A percentile compares a stretch with the other conserved stretches of the same genome.
phyloP scores from a whole-genome alignment of 2,888 invertebrate genomes.

The Ferdinandea cuprea region DNA sequence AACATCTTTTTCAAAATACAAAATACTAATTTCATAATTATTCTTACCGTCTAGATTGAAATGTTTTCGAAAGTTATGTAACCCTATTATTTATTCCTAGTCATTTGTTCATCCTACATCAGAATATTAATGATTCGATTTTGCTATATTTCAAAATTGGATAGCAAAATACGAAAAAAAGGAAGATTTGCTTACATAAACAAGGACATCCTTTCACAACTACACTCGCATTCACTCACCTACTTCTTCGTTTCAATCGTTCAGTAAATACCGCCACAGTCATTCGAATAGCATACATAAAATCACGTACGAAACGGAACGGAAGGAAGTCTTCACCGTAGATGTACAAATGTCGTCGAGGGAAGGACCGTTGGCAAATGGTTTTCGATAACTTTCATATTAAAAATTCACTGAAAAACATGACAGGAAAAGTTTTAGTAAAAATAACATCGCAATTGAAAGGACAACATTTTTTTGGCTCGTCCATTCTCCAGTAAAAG shows the following conservation, averaged over 20 bases:
- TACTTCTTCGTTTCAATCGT: background rate
- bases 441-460: background rate
- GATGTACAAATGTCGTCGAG: background rate
- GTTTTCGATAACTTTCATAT: conserved; percentile 42
- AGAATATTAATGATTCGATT: conserved; percentile 51
- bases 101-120: background rate
- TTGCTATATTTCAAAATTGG: conserved; percentile 44
- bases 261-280: background rate
- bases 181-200: conserved; percentile 30
- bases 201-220: conserved; percentile 4
- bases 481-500: background rate
- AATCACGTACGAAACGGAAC: conserved; percentile 16
- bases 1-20: too few species aligned
- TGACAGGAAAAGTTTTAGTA: conserved; percentile 9
- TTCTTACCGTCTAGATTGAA: conserved; percentile 2
- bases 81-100: too few species aligned
- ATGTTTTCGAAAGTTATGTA: conserved; percentile 25
- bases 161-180: conserved; percentile 24
- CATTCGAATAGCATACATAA: background rate
- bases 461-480: conserved; percentile 9
- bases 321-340: conserved; percentile 30
- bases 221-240: background rate
- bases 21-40: too few species aligned
- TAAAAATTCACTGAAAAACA: conserved; percentile 15
- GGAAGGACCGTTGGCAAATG: conserved; percentile 10